Percentiles rank a stretch among this genome's conserved stretches.
These are phyloP conservation scores for Leptodirus hochenwartii DNA, from an alignment of 2,888 invertebrate genomes.

Conservation along the genomic window DNA sequence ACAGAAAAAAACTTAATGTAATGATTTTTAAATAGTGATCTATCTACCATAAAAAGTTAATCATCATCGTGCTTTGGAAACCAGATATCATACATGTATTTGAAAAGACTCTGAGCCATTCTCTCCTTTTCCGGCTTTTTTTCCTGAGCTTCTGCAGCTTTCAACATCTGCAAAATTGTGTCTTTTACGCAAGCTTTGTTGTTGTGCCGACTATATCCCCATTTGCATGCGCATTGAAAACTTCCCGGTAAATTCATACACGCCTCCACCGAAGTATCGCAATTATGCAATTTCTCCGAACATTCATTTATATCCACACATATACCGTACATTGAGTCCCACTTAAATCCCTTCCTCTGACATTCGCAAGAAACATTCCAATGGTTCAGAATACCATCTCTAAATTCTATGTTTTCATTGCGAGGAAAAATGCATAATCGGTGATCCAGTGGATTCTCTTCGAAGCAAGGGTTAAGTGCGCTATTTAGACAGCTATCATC, in stretches of 20 bases:
- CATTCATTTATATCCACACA: conserved; percentile 48
- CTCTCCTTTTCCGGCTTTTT: no score
- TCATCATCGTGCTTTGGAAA: no score
- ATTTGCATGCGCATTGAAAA: conserved; percentile 31
- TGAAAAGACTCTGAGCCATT: no score
- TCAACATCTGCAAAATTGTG: no score
- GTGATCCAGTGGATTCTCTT: conserved; percentile 21
- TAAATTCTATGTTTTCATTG: conserved; percentile 23
- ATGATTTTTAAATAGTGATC: no score
- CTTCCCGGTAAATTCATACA: conserved; percentile 37
- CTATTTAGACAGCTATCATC: not conserved
- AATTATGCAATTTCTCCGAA: conserved; percentile 22
- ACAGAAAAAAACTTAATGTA: no score
- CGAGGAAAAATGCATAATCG: conserved; percentile 22
- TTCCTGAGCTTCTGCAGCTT: no score
- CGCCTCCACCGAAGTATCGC: conserved; percentile 27
- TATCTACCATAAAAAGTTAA: no score
- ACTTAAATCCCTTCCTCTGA: conserved; percentile 30
- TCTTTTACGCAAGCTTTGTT: no score
- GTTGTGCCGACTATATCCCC: conserved; percentile 24
- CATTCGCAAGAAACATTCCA: conserved; percentile 45
- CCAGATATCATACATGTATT: no score
- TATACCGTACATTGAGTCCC: conserved; percentile 39
- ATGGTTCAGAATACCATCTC: conserved; percentile 32
- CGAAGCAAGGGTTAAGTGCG: conserved; percentile 34